Evolutionary conservation across 2,888 invertebrate species (phyloP), one percentile per base, ranked within the genome.

Genomic region (Temnothorax unifasciatus): DNA sequence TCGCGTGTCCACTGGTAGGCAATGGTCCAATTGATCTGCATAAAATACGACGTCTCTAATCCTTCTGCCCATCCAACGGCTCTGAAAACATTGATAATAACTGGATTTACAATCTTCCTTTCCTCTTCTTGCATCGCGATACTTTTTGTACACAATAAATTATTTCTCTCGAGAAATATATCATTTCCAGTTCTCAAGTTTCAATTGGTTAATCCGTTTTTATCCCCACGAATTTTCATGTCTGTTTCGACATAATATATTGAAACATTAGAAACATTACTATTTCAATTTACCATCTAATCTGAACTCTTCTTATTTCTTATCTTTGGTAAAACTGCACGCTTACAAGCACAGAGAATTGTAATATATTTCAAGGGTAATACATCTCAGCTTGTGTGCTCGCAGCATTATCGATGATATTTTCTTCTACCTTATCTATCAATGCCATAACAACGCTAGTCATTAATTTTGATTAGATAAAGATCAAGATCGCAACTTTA

Each of bases 41-140:
- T 82, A 88, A 90, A 87, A 83, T 75, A 84, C 64, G 86, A 85
- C 87, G 83, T 90, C 77, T 84, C 83, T 89, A 84, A 90, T 90
- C 77, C 86, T 71, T 63, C 57, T 68, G 47, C 2, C 64, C 63
- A 54, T 63, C 44, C 47, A 29, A 59, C 52, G 52, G 11, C 68
- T 75, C 54, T 29, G 29, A 79, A 85, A 84, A 86, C 61, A 54
- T 29, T 52, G 81, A 59, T 69, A 63, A 76, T 63, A 57, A 47
- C 29, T 77, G 47, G 25, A 63, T 75, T 73, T 74, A 34, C 64
- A 5, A 29, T 79, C 57, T 68, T 73, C 2, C 8, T 38, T 54
- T 73, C 13, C 18, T 29, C n/a, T 34, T 6, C 13, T 47, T 63
- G 50, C 44, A 21, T 38, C 18, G 47, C n/a, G 63, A 71, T 25